phyloP scores from a whole-genome alignment of 2,113 vertebrate species.

The Euleptes europaea region DNA sequence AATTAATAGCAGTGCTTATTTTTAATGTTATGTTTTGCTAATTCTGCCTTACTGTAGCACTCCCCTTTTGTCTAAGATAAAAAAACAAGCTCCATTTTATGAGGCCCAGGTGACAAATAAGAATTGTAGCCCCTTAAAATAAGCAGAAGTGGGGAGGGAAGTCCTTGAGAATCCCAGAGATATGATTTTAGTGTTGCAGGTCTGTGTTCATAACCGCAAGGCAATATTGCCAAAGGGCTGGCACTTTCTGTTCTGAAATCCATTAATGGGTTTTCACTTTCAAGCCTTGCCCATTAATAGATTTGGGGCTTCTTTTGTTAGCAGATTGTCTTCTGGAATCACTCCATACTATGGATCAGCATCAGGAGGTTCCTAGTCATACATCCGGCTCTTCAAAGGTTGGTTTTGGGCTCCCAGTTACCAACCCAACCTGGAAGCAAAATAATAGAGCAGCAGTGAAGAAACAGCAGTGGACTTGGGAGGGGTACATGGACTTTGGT shows the following conservation, averaged over 20 bases:
- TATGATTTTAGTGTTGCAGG: not conserved
- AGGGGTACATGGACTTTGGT: not conserved
- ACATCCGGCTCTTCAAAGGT: not conserved
- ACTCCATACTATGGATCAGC: not conserved
- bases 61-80: constrained; percentile 51
- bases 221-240: not conserved
- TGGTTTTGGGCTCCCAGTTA: not conserved
- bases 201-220: not conserved
- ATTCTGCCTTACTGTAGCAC: constrained; percentile 60
- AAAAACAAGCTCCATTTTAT: not conserved
- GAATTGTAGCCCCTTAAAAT: not conserved
- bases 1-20: constrained; percentile 73
- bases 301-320: not conserved
- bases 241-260: not conserved
- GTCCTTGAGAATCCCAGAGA: not conserved
- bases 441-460: not conserved
- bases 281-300: not conserved
- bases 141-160: not conserved
- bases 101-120: not conserved
- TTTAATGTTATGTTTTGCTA: constrained; percentile 73
- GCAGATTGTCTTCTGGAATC: not conserved
- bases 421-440: not conserved
- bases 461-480: not conserved
- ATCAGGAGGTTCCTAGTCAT: not conserved
- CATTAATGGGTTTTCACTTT: not conserved